These are phyloP conservation scores for Notoglanidium macrostoma DNA, from an alignment of 2,797 vertebrate species.

Conservation along the genomic window DNA sequence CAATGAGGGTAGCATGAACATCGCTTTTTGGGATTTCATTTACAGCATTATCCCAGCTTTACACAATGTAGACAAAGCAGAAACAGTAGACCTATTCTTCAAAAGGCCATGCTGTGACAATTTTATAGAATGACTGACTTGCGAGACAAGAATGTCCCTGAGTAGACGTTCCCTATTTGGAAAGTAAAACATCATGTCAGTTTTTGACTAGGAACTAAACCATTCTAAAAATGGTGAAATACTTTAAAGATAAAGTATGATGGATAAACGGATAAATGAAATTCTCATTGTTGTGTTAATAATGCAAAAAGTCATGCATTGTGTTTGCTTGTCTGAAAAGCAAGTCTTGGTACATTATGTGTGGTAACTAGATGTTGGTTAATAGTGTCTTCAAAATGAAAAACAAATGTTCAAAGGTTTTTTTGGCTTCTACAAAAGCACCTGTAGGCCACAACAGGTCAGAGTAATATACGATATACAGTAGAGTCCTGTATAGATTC, in stretches of 20 bases:
- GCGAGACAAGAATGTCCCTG: not conserved
- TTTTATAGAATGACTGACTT: constrained; percentile 1
- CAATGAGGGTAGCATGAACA: not conserved
- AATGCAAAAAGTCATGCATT: not conserved
- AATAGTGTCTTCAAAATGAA: not conserved
- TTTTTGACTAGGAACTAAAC: not conserved
- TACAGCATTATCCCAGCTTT: not conserved
- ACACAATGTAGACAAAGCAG: not conserved
- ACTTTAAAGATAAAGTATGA: not conserved
- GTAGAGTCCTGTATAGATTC: not conserved
- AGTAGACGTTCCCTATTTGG: not conserved
- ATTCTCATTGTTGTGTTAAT: not conserved
- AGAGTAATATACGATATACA: not conserved
- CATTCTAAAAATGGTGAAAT: not conserved
- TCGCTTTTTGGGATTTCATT: not conserved
- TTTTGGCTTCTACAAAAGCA: not conserved
- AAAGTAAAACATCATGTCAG: not conserved
- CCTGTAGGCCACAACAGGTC: not conserved
- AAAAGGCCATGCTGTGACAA: constrained; percentile 2
- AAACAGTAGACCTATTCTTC: not conserved
- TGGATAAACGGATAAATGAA: not conserved
- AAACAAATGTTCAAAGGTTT: not conserved
- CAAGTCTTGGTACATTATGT: not conserved
- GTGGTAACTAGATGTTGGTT: not conserved
- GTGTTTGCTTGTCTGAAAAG: not conserved